phyloP scores from a whole-genome alignment of 2,797 vertebrate species.

The Myotis planiceps region DNA sequence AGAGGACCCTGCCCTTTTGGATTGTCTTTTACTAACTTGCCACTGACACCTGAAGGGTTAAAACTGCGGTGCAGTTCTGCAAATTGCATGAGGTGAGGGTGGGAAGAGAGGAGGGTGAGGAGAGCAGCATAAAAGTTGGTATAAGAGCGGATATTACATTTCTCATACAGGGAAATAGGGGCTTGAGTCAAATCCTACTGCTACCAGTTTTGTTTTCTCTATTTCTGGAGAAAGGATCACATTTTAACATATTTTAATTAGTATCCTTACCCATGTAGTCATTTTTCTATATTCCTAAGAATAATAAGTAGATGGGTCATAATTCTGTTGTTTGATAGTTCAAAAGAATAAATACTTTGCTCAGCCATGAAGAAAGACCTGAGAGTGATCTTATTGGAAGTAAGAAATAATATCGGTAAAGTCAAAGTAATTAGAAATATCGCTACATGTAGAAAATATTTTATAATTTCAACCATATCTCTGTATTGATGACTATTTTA shows the following conservation, averaged over 20 bases:
- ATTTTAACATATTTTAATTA: constrained; percentile 5
- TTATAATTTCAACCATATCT: background rate
- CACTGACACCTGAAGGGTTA: background rate
- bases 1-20: background rate
- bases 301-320: background rate
- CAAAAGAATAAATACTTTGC: background rate
- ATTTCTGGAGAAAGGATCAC: background rate
- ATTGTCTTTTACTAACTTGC: background rate
- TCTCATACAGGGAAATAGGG: background rate
- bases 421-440: background rate
- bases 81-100: too few species aligned
- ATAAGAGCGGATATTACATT: background rate
- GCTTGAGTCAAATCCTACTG: background rate
- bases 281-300: background rate
- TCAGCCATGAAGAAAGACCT: background rate
- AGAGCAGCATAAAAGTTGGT: background rate
- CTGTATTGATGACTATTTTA: background rate
- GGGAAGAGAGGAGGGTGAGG: background rate
- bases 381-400: background rate
- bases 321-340: background rate
- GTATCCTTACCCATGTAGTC: background rate
- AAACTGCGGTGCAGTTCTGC: background rate
- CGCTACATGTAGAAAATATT: background rate
- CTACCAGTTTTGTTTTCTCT: background rate
- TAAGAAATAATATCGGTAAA: background rate